These are phyloP conservation scores for Astyanax mexicanus DNA, from an alignment of 2,797 vertebrate genomes.

Conservation along the genomic window DNA sequence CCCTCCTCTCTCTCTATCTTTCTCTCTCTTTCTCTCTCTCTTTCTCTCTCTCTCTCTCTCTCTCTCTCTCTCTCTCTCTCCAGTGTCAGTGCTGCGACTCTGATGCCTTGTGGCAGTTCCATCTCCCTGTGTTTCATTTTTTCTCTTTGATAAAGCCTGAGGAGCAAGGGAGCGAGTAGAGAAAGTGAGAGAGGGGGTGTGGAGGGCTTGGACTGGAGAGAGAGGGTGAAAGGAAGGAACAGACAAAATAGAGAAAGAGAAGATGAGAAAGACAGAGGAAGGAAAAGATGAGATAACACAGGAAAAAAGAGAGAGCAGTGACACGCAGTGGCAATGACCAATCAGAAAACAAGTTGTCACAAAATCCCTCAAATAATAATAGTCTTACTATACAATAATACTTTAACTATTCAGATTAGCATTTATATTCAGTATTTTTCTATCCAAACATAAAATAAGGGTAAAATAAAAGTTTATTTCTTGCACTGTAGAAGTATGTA, in stretches of 20 bases:
- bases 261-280: neutral
- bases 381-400: no score
- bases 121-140: slow-evolving; percentile 67
- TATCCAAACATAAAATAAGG: no score
- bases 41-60: slow-evolving; percentile 33
- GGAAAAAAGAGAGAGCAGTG: neutral
- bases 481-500: no score
- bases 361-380: no score
- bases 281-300: neutral
- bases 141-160: slow-evolving; percentile 71
- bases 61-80: slow-evolving; percentile 39
- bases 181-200: slow-evolving; percentile 13
- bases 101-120: slow-evolving; percentile 76
- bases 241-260: neutral
- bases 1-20: slow-evolving; percentile 31
- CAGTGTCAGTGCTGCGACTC: slow-evolving; percentile 51
- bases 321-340: no score
- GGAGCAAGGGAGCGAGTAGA: slow-evolving; percentile 54
- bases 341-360: no score
- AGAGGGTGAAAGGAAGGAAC: neutral
- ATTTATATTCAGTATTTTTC: no score
- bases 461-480: no score
- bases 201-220: neutral
- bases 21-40: slow-evolving; percentile 38
- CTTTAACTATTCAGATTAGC: no score